Evolutionary conservation across 2,113 vertebrate species (phyloP).

Genomic region (Tauraco erythrolophus): DNA sequence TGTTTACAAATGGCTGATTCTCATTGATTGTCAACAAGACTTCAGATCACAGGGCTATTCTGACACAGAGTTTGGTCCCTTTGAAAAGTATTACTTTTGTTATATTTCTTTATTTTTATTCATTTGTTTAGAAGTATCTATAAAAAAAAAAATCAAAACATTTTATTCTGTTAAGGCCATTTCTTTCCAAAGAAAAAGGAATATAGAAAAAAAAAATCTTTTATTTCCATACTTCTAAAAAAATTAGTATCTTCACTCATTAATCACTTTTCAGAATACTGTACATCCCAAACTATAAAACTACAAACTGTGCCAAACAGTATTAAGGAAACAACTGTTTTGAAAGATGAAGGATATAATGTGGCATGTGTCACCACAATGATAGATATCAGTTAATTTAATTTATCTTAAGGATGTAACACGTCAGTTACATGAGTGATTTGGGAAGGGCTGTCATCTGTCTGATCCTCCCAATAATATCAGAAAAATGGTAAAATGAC

Average conservation of each 20-base stretch:
- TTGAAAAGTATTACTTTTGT: background rate
- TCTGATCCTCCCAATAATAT: background rate
- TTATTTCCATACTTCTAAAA: background rate
- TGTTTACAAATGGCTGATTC: background rate
- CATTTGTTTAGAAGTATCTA: background rate
- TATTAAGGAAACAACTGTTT: background rate
- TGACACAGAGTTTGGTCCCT: background rate
- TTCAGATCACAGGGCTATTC: background rate
- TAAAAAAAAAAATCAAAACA: background rate
- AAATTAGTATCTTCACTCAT: background rate
- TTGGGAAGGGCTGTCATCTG: background rate
- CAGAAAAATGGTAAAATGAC: background rate
- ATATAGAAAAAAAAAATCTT: background rate
- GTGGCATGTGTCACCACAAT: background rate
- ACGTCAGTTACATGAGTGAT: background rate
- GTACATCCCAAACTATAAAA: background rate
- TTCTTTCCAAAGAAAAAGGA: background rate
- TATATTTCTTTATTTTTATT: background rate
- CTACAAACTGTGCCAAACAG: background rate
- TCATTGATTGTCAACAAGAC: background rate
- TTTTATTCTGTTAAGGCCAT: background rate
- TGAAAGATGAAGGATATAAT: background rate
- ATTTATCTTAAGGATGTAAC: background rate
- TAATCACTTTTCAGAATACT: background rate
- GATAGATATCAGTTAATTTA: background rate